These are phyloP conservation scores for Diadegma fenestrale DNA, from an alignment of 2,888 invertebrate genomes.

Conservation along the genomic window DNA sequence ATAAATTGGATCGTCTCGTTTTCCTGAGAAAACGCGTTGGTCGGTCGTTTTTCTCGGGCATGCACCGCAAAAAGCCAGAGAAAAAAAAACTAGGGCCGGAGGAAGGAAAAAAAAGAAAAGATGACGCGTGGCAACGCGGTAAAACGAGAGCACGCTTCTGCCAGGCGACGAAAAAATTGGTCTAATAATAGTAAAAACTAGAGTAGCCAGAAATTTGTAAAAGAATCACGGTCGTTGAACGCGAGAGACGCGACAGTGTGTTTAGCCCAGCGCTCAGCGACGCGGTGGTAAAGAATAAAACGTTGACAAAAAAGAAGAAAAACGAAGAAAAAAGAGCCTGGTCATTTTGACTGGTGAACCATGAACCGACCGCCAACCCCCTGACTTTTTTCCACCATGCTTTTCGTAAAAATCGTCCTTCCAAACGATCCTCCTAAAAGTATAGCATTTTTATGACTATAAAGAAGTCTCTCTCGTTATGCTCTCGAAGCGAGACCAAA, in stretches of 20 bases:
- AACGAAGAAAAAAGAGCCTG: slow-evolving; percentile 40
- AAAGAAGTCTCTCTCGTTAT: slow-evolving; percentile 54
- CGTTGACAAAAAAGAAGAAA: slow-evolving; percentile 38
- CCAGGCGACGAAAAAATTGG: slow-evolving; percentile 78
- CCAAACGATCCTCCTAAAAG: slow-evolving; percentile 32
- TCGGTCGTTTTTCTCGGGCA: slow-evolving; percentile 13
- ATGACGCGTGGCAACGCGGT: slow-evolving; percentile 71
- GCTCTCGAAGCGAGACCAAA: slow-evolving; percentile 29
- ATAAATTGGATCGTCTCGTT: slow-evolving; percentile 77
- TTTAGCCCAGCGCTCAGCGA: slow-evolving; percentile 46
- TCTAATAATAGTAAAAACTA: slow-evolving; percentile 84
- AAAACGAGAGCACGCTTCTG: slow-evolving; percentile 74
- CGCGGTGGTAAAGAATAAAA: slow-evolving; percentile 59
- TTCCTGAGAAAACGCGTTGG: slow-evolving; percentile 64
- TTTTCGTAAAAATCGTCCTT: slow-evolving; percentile 49
- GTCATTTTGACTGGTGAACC: slow-evolving; percentile 53
- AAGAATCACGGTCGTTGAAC: slow-evolving; percentile 62
- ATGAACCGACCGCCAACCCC: slow-evolving; percentile 21
- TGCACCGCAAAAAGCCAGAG: slow-evolving; percentile 61
- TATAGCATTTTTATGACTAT: slow-evolving; percentile 56
- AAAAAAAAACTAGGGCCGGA: slow-evolving; percentile 16
- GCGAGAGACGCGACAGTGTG: slow-evolving; percentile 25
- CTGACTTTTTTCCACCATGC: slow-evolving; percentile 40
- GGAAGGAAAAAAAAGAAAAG: slow-evolving; percentile 45
- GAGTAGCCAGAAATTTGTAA: slow-evolving; percentile 74